Conservation (phyloP, 2,113 vertebrate genomes). For the Sceloporus undulatus region DNA sequence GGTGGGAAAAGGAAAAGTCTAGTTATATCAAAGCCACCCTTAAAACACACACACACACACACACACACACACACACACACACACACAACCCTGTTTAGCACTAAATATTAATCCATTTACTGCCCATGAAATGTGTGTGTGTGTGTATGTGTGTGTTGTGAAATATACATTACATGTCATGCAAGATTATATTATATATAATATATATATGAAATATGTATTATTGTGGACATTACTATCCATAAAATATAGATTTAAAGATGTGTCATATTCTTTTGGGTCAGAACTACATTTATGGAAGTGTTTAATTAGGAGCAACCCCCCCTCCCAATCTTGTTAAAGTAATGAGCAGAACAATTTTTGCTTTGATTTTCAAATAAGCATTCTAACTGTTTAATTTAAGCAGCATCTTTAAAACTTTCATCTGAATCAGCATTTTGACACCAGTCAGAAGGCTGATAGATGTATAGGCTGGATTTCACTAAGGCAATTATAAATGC, state of each 20-base stretch:
- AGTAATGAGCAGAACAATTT: neutral
- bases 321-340: neutral
- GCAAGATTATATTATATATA: too few relatives aligned
- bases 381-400: neutral
- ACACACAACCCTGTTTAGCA: neutral
- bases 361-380: neutral
- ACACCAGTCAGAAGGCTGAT: neutral
- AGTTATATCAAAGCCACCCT: neutral
- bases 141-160: neutral
- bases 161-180: neutral
- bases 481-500: too few relatives aligned
- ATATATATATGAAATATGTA: too few relatives aligned
- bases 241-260: neutral
- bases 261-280: neutral
- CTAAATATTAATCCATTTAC: neutral
- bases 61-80: too few relatives aligned
- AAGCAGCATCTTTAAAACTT: neutral
- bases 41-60: neutral
- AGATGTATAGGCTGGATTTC: neutral
- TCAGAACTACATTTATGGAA: neutral
- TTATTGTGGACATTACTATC: neutral
- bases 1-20: neutral
- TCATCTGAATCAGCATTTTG: too few relatives aligned
- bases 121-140: neutral
- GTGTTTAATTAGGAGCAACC: neutral